These are phyloP conservation scores for Nanorana parkeri DNA, from an alignment of 2,113 vertebrate genomes.

Conservation along the genomic window DNA sequence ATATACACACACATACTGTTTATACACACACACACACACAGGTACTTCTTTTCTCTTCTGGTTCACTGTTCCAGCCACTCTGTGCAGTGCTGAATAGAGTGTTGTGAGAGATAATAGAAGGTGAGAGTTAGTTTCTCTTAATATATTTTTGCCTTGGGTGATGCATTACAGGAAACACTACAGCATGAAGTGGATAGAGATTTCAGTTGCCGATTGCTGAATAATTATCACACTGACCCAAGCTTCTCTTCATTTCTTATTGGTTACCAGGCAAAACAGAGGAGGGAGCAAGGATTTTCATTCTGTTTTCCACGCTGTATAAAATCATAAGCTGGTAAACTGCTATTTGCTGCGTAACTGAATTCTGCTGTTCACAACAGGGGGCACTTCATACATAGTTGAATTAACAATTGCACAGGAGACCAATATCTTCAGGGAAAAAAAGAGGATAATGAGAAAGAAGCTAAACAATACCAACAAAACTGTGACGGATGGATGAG, in stretches of 20 bases:
- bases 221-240: constrained; percentile 57
- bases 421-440: constrained; percentile 7
- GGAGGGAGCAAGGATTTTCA: constrained; percentile 66
- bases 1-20: too few species aligned
- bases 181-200: neutral
- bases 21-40: too few species aligned
- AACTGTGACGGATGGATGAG: constrained; percentile 22
- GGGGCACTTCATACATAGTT: neutral
- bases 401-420: constrained; percentile 21
- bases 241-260: constrained; percentile 58
- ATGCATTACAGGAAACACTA: neutral
- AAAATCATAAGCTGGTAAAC: constrained; percentile 63
- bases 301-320: constrained; percentile 54
- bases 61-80: too few species aligned
- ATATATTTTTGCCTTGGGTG: neutral
- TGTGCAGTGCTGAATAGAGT: too few species aligned
- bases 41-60: too few species aligned
- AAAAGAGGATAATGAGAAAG: constrained; percentile 24
- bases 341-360: constrained; percentile 54
- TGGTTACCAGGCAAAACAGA: constrained; percentile 66
- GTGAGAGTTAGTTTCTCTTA: neutral
- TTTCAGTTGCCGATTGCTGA: constrained; percentile 49
- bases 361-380: neutral
- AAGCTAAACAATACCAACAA: constrained; percentile 28
- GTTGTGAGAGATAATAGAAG: neutral